A percentile compares a stretch with the other conserved stretches of the same genome.
These are phyloP conservation scores for Drosophila biarmipes DNA, from an alignment of 1,140 invertebrate genomes.

Conservation along the genomic window DNA sequence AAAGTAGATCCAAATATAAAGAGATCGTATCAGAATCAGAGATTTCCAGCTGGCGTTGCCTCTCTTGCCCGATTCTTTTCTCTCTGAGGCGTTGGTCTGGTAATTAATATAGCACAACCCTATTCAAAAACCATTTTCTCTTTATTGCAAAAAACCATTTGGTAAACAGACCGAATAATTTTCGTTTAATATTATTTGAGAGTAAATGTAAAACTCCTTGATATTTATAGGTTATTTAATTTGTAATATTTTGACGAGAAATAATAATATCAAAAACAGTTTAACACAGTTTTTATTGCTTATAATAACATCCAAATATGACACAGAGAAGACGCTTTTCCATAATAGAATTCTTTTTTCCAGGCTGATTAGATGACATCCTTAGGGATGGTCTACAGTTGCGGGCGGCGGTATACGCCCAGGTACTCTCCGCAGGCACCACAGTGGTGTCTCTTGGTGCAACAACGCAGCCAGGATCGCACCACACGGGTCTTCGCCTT, in stretches of 20 bases:
- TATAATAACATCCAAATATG: background rate
- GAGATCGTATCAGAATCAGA: conserved; percentile 14
- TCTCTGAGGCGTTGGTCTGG: conserved; percentile 27
- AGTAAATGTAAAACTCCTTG: background rate
- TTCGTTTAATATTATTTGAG: background rate
- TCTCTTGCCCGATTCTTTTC: background rate
- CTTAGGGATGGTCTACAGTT: conserved; percentile 42
- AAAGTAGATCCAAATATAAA: conserved; percentile 8
- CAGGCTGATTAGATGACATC: conserved; percentile 1
- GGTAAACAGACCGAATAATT: background rate
- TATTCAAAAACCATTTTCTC: conserved; percentile 6
- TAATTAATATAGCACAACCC: conserved; percentile 29
- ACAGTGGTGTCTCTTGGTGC: conserved; percentile 73
- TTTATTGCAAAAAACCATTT: conserved; percentile 18
- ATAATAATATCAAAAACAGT: background rate
- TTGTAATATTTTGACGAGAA: background rate
- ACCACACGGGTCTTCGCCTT: conserved; percentile 64
- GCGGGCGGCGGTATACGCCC: conserved; percentile 73
- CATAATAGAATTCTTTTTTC: too few species aligned
- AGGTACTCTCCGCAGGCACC: conserved; percentile 79
- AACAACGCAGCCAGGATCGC: conserved; percentile 60
- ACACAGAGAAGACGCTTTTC: too few species aligned
- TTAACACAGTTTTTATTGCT: background rate
- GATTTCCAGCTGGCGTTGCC: background rate
- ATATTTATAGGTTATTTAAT: background rate